A percentile compares a stretch with the other conserved stretches of the same genome.
Evolutionary conservation across 2,888 invertebrate genomes (phyloP).

Genomic region (Bhutanitis thaidina): DNA sequence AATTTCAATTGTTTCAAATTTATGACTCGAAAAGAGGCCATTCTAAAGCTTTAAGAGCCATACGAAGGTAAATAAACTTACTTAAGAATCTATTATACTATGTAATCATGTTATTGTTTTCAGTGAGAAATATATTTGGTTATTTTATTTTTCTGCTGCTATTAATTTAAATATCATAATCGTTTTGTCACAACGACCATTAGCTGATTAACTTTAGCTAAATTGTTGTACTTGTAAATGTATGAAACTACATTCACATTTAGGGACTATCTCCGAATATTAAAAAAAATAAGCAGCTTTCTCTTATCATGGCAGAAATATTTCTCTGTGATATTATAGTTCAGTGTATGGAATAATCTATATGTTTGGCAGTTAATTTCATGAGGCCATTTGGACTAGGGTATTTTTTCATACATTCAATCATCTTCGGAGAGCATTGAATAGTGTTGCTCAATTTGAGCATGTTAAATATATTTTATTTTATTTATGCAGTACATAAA

Average conservation of each 20-base stretch:
- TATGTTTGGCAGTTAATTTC: conserved; percentile 1
- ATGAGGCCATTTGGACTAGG: not conserved
- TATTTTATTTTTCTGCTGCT: not conserved
- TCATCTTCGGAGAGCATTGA: conserved; percentile 14
- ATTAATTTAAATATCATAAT: not conserved
- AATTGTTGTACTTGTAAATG: not conserved
- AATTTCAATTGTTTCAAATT: too few relatives aligned
- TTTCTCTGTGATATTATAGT: conserved; percentile 7
- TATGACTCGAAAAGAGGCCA: too few relatives aligned
- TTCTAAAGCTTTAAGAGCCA: too few relatives aligned
- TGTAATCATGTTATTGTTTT: not conserved
- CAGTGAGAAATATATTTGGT: not conserved
- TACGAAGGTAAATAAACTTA: too few relatives aligned
- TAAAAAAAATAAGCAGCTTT: conserved; percentile 12
- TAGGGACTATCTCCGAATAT: too few relatives aligned
- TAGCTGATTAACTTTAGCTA: not conserved
- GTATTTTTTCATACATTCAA: not conserved
- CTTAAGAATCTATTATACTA: too few relatives aligned
- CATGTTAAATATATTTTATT: too few relatives aligned
- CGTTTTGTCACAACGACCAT: too few relatives aligned
- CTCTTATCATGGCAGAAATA: conserved; percentile 5
- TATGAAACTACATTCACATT: not conserved
- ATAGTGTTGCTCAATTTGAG: conserved; percentile 18
- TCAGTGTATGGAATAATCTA: not conserved
- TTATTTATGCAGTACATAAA: too few relatives aligned